Base-by-base conservation (phyloP, 2,797 vertebrate genomes). In the Scolopax rusticola region DNA sequence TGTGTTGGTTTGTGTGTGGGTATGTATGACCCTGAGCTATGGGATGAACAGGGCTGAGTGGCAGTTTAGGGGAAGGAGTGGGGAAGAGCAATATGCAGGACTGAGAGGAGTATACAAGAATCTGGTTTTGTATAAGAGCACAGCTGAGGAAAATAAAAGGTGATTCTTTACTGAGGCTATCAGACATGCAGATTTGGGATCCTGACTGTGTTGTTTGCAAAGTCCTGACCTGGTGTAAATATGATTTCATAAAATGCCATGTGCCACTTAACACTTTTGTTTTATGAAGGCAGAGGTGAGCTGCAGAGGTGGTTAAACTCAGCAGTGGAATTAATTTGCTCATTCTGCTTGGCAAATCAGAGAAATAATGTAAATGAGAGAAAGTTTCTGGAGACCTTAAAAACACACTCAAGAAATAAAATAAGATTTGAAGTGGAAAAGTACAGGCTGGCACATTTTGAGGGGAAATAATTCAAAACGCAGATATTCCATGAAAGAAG, bases 301-400 rank as follows among this genome's bases (percentile, higher is more conserved):
- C 67, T 87, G 67, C 78, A 74, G 81, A 73, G 47, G 27, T 87
- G 65, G 12, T 84, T 91, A 60, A 93, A 53, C 77, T 71, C 4
- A 1, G 33, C 32, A 13, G 33, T 71, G 79, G 60, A 84, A 83
- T 87, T 80, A 30, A 71, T 79, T 68, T 75, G 50, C 25, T 95
- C 30, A 53, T 9, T 2, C 57, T 61, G 33, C 53, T 64, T 91
- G 82, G 71, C 63, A 88, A 87, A 33, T 59, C 43, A 61, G 54
- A 84, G 74, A 64, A 84, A 25, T 84, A 90, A 78, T 47, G 38
- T 81, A 78, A 61, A 76, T 65, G 40, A 28, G 36, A 81, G 32
- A 79, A 50, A 69, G 30, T 74, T 95, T 87, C 32, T 84, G 54
- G 63, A 89, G 63, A 90, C 53, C 33, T 87, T 93, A 70, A 87